A percentile compares a stretch with the other conserved stretches of the same genome.
These are phyloP conservation scores for Zaprionus tsacasi DNA, from an alignment of 1,140 invertebrate genomes.

Conservation along the genomic window DNA sequence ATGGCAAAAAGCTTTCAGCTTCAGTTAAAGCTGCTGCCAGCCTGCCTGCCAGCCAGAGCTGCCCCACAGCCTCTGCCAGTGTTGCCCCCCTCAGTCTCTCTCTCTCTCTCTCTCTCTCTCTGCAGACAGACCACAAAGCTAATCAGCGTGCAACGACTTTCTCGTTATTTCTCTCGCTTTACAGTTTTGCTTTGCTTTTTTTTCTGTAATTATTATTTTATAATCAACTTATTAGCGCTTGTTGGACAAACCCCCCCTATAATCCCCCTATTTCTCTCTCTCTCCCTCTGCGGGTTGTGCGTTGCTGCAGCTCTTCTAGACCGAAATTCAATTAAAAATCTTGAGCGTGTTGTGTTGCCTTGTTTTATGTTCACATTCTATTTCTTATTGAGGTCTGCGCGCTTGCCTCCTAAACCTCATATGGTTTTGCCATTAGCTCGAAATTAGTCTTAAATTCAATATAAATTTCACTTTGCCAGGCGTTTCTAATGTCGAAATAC, in stretches of 20 bases:
- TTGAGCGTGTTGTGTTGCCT: slow-evolving; percentile 38
- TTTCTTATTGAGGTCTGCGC: slow-evolving; percentile 68
- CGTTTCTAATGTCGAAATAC: slow-evolving; percentile 5
- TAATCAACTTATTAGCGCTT: slow-evolving; percentile 78
- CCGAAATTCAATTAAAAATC: slow-evolving; percentile 79
- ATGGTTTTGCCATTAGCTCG: slow-evolving; percentile 32
- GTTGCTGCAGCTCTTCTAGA: slow-evolving; percentile 38
- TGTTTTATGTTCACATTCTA: slow-evolving; percentile 73
- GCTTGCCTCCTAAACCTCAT: slow-evolving; percentile 13
- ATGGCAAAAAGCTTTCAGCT: slow-evolving; percentile 33
- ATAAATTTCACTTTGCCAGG: slow-evolving; percentile 10
- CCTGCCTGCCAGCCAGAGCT: background rate
- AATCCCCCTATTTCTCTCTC: background rate
- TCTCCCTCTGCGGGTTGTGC: slow-evolving; percentile 31
- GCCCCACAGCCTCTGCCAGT: background rate
- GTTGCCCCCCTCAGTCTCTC: background rate
- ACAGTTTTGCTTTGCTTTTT: slow-evolving; percentile 22
- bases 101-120: background rate
- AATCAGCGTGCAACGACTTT: slow-evolving; percentile 81
- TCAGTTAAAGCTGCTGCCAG: slow-evolving; percentile 23
- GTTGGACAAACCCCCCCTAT: slow-evolving; percentile 7
- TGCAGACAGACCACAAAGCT: slow-evolving; percentile 66
- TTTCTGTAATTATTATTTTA: slow-evolving; percentile 78
- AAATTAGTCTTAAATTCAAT: slow-evolving; percentile 47
- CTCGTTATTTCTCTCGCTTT: slow-evolving; percentile 57